Conservation (phyloP, 92 coral and sea anemone species). For the Hydrozoanthus gracilis region DNA sequence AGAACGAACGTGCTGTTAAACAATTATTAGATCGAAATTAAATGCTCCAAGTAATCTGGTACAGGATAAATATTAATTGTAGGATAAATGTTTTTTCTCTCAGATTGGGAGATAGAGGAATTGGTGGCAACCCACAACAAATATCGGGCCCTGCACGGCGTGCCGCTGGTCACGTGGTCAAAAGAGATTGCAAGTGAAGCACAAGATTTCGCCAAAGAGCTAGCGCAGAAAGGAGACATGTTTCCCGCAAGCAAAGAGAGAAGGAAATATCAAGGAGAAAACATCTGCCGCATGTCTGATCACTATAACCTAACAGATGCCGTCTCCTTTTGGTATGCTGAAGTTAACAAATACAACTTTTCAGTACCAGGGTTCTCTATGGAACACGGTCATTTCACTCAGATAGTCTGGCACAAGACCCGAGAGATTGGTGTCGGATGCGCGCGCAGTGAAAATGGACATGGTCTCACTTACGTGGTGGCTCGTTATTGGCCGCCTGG, state of each 20-base stretch:
- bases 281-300: constrained; percentile 79
- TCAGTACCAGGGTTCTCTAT: constrained; percentile 74
- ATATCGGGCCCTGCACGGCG: constrained; percentile 72
- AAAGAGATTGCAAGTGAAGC: constrained; percentile 65
- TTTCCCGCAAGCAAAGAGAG: constrained; percentile 80
- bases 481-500: constrained; percentile 96
- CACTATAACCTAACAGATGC: constrained; percentile 71
- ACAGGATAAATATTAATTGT: not conserved
- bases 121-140: constrained; percentile 68
- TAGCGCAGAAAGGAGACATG: constrained; percentile 78
- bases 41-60: too few species aligned
- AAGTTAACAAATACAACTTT: constrained; percentile 68
- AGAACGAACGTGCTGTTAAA: too few species aligned
- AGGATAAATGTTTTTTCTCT: not conserved
- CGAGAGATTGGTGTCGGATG: constrained; percentile 86
- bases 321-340: constrained; percentile 83
- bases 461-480: constrained; percentile 73
- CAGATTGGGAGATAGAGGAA: constrained; percentile 41
- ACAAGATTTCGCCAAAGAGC: constrained; percentile 80
- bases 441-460: constrained; percentile 80
- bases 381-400: constrained; percentile 87
- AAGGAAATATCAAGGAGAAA: constrained; percentile 81
- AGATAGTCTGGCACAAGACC: constrained; percentile 91
- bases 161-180: constrained; percentile 74
- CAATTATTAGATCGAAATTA: too few species aligned